A percentile compares a stretch with the other conserved stretches of the same genome.
Conservation (phyloP, 2,797 vertebrate species). For the Buphagus erythrorhynchus region DNA sequence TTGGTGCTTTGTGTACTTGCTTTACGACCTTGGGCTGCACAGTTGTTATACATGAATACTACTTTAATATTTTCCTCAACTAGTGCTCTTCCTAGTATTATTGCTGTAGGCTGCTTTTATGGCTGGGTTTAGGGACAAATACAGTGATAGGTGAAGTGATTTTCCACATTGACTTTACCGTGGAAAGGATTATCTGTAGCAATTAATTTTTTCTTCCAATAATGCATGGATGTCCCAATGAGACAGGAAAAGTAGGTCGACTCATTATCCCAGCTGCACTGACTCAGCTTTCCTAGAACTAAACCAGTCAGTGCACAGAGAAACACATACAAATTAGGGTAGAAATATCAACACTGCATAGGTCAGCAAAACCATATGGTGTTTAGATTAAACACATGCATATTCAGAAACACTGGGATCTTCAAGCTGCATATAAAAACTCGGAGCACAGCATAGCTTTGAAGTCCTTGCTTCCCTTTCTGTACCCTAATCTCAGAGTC, state of each 20-base stretch:
- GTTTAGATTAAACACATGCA: constrained; percentile 55
- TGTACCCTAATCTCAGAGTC: neutral
- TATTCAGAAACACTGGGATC: neutral
- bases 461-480: neutral
- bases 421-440: neutral
- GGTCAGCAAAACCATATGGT: constrained; percentile 55
- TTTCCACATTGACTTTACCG: neutral
- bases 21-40: constrained; percentile 15
- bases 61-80: neutral
- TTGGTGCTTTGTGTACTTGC: neutral
- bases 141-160: neutral
- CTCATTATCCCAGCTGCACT: constrained; percentile 55
- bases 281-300: constrained; percentile 62
- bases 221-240: neutral
- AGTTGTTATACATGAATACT: neutral
- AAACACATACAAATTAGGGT: constrained; percentile 10
- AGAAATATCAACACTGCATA: constrained; percentile 31
- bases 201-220: constrained; percentile 56
- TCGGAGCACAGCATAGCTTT: neutral
- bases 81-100: neutral
- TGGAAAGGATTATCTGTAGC: constrained; percentile 44
- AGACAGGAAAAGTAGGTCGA: constrained; percentile 61
- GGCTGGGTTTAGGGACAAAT: neutral
- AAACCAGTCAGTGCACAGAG: neutral
- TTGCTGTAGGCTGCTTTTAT: neutral